Conservation (phyloP, 2,888 invertebrate genomes). For the Ichneumon xanthorius region DNA sequence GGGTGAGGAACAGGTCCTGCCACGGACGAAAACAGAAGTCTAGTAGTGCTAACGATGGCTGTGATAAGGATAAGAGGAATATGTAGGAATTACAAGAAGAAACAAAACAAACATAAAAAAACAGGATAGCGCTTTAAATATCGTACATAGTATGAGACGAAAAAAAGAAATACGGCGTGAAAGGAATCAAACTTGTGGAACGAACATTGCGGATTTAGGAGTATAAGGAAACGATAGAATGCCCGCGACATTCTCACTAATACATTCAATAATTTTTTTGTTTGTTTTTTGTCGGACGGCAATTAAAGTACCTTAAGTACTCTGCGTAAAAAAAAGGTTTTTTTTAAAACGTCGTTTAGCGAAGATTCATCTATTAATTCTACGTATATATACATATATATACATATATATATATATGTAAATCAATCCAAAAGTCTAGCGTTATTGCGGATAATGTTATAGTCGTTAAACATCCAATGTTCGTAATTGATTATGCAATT, state of each 20-base stretch:
- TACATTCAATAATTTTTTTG: conserved; percentile 61
- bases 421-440: conserved; percentile 8
- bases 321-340: conserved; percentile 12
- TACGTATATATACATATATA: conserved; percentile 60
- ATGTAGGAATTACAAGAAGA: conserved; percentile 47
- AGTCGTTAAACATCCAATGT: conserved; percentile 67
- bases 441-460: conserved; percentile 38
- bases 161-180: conserved; percentile 13
- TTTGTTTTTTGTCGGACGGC: conserved; percentile 8
- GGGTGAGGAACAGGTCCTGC: conserved; percentile 54
- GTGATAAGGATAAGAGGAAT: conserved; percentile 79
- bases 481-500: conserved; percentile 72
- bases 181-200: conserved; percentile 17
- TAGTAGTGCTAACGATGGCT: conserved; percentile 81
- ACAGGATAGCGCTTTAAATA: conserved; percentile 48
- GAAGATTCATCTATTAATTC: conserved; percentile 37
- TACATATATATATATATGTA: conserved; percentile 55
- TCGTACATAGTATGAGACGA: conserved; percentile 15
- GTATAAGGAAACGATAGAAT: conserved; percentile 49
- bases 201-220: conserved; percentile 27
- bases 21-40: conserved; percentile 67
- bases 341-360: conserved; percentile 38
- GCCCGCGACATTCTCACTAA: conserved; percentile 73
- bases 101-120: conserved; percentile 39
- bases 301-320: conserved; percentile 29